Evolutionary conservation across 2,888 invertebrate genomes (phyloP).

Genomic region (Trichopoda pennipes): DNA sequence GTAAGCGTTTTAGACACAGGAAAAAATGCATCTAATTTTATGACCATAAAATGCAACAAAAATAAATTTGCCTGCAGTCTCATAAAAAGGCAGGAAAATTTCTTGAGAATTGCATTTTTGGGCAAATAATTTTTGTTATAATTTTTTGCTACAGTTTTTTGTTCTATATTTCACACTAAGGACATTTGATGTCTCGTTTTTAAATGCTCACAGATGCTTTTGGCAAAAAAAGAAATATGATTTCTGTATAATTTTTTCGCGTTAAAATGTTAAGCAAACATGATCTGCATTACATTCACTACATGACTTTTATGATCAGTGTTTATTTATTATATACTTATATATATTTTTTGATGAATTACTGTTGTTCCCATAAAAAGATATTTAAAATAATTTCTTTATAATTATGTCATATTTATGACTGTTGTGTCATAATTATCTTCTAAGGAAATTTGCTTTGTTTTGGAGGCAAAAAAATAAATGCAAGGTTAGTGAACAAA

Average conservation of each 20-base stretch:
- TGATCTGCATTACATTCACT: background rate
- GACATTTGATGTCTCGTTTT: conserved; percentile 45
- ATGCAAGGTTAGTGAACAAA: conserved; percentile 71
- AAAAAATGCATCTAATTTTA: conserved; percentile 10
- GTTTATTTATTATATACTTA: background rate
- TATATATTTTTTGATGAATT: background rate
- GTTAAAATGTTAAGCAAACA: background rate
- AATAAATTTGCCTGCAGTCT: conserved; percentile 1
- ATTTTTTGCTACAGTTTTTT: conserved; percentile 67
- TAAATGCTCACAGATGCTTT: background rate
- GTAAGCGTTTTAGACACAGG: background rate
- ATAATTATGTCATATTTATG: conserved; percentile 63
- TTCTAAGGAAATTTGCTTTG: conserved; percentile 42
- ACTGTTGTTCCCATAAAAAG: background rate
- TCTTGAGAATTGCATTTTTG: conserved; percentile 30
- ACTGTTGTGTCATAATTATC: conserved; percentile 51
- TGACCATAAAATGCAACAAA: conserved; percentile 15
- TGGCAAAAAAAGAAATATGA: background rate
- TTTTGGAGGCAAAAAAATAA: conserved; percentile 56
- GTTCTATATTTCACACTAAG: conserved; percentile 7
- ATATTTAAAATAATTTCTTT: conserved; percentile 39
- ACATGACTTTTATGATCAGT: background rate
- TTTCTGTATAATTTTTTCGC: background rate
- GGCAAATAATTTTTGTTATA: conserved; percentile 46
- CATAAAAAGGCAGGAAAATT: conserved; percentile 24